Base-by-base conservation (phyloP, 1,140 invertebrate genomes). In the Monomorium pharaonis region DNA sequence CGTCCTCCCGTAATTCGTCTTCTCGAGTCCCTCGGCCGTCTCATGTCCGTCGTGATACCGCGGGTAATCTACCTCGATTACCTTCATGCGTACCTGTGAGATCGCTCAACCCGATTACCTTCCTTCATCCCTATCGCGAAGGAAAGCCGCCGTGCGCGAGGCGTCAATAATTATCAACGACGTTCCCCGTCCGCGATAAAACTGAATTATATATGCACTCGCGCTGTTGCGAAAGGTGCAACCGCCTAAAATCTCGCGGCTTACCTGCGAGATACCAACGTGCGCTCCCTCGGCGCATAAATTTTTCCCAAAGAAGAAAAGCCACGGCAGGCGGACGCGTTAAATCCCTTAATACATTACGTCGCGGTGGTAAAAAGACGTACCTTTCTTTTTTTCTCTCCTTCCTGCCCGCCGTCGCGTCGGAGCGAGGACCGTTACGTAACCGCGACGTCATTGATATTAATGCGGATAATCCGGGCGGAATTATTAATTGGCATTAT, bases 381-480 rank as follows among this genome's bases (percentile, higher is more conserved):
- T n/a, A n/a, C 24, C 3, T 72, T 72, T 56, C 54, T 77, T 67
- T 72, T 72, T n/a, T 14, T 16, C 3, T 72, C 51, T 56, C 54
- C 63, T 67, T 72, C 58, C 16, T 14, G 2, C 18, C 14, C 24
- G 37, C 27, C 51, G 14, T 9, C n/a, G n/a, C n/a, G n/a, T n/a
- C n/a, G n/a, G 21, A 21, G 62, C 78, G 37, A 58, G n/a, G n/a
- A 74, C 27, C 51, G 67, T 83, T 83, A 83, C 14, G 24, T 83
- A 83, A 83, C n/a, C 51, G 65, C 42, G 51, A 21, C 37, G 30
- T 74, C 67, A 83, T 74, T 83, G 65, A 80, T 80, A 75, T 75
- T 75, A 85, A 85, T 85, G 76, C 60, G 84, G 84, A 80, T 85
- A 80, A 84, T 65, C 42, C 49, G 76, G 49, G 75, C 60, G 75